Evolutionary conservation across 2,888 invertebrate genomes (phyloP), one percentile per base, ranked within the genome.

Genomic region (Esperia sulphurella): DNA sequence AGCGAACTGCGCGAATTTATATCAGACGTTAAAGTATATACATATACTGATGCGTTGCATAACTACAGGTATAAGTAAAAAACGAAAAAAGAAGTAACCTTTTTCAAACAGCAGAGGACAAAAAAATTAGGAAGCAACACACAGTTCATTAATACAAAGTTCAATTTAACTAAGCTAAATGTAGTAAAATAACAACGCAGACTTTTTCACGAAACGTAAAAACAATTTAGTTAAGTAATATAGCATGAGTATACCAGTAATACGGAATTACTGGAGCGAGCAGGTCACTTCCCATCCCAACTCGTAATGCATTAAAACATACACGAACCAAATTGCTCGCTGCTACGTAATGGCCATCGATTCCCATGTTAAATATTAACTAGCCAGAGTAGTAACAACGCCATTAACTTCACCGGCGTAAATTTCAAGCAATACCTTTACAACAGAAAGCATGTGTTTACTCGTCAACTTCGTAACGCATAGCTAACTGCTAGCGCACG

Each of bases 351-450:
- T 13, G 12, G 33, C n/a, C n/a, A 29, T 9, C 28, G 35, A 33
- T 31, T 41, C 35, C 41, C 35, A 31, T n/a, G 13, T 40, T 6
- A 38, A 30, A 29, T 43, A n/a, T n/a, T n/a, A 38, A 35, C 28
- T 31, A 48, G 6, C 21, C 9, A 35, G 31, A 50, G 41, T 40
- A 46, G 43, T 14, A 50, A 46, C 43, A 43, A 42, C 10, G 14
- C 21, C 10, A 14, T 46, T 43, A 46, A 46, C 39, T 40, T 50
- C 39, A 46, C 39, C 50, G 46, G 50, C 29, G 28, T 43, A 35
- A 43, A 50, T 43, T 43, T 33, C 45, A 35, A 43, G 37, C 41
- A 41, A 40, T n/a, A 28, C 35, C 28, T 39, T 33, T 41, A 41
- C 35, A 28, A 35, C 14, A 38, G 10, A 29, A 21, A 29, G n/a